Evolutionary conservation across 2,797 vertebrate genomes (phyloP).

Genomic region (Avahi laniger): DNA sequence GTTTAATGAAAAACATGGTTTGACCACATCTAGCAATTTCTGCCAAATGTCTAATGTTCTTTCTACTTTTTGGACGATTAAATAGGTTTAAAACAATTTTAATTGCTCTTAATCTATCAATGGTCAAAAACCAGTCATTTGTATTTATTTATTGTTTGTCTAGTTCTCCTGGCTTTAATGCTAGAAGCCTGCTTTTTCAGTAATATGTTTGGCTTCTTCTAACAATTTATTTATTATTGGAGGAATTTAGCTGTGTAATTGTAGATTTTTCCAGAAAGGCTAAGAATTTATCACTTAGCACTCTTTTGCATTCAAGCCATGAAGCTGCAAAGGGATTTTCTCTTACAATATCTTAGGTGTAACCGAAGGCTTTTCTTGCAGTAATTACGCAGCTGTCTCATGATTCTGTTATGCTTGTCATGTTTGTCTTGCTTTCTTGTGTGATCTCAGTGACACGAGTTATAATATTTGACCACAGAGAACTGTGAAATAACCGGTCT

Average conservation of each 20-base stretch:
- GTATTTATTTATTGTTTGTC: not conserved
- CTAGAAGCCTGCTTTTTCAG: not conserved
- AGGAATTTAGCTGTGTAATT: not conserved
- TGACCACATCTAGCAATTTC: not conserved
- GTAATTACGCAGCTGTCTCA: constrained; percentile 69
- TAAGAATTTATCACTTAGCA: constrained; percentile 29
- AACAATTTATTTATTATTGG: not conserved
- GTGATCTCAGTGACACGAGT: constrained; percentile 57
- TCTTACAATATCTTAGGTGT: not conserved
- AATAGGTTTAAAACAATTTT: not conserved
- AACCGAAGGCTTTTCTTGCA: not conserved
- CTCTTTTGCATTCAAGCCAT: constrained; percentile 36
- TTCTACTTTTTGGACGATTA: not conserved
- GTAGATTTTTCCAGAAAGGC: not conserved
- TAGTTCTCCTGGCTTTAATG: not conserved
- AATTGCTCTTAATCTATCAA: not conserved
- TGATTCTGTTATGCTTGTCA: constrained; percentile 27
- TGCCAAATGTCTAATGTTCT: not conserved
- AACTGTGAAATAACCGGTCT: constrained; percentile 59
- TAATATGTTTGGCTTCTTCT: not conserved
- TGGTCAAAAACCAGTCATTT: not conserved
- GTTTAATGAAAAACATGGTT: not conserved
- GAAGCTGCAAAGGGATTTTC: not conserved
- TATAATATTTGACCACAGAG: constrained; percentile 29
- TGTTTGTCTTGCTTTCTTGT: constrained; percentile 53